Conservation (phyloP, 2,113 vertebrate genomes). For the Mugil cephalus region DNA sequence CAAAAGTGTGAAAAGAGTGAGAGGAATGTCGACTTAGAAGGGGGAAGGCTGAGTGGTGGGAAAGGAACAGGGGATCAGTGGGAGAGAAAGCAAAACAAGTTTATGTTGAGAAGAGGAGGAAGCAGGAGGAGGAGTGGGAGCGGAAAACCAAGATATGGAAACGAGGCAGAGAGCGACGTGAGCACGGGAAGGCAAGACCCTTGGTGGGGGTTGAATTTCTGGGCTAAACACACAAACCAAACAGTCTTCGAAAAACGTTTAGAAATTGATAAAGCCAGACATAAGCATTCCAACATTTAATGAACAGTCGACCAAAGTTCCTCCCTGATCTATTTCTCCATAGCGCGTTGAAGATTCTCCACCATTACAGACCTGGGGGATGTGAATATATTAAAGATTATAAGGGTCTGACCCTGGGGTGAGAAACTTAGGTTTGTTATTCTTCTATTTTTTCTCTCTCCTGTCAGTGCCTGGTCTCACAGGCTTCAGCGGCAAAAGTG, state of each 20-base stretch:
- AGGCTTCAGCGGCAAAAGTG: slow-evolving; percentile 38
- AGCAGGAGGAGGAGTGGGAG: slow-evolving; percentile 63
- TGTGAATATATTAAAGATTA: slow-evolving; percentile 70
- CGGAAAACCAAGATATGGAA: slow-evolving; percentile 76
- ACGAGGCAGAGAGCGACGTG: slow-evolving; percentile 64
- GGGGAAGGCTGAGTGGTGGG: slow-evolving; percentile 61
- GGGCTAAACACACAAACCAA: slow-evolving; percentile 54
- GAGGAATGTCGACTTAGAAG: slow-evolving; percentile 13
- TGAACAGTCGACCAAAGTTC: slow-evolving; percentile 43
- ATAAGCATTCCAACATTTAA: slow-evolving; percentile 57
- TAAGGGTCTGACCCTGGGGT: slow-evolving; percentile 47
- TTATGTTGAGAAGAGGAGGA: slow-evolving; percentile 73
- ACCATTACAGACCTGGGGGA: slow-evolving; percentile 42
- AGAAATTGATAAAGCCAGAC: slow-evolving; percentile 40
- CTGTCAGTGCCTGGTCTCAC: slow-evolving; percentile 51
- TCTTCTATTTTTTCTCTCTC: slow-evolving; percentile 50
- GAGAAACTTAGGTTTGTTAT: slow-evolving; percentile 64
- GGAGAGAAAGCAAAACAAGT: slow-evolving; percentile 81
- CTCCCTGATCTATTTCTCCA: slow-evolving; percentile 45
- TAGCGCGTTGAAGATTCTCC: slow-evolving; percentile 41
- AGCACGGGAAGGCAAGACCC: slow-evolving; percentile 52
- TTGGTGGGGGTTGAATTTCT: slow-evolving; percentile 46
- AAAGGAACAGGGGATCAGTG: slow-evolving; percentile 66
- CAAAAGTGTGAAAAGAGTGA: slow-evolving; percentile 35
- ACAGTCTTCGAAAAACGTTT: slow-evolving; percentile 22